These are phyloP conservation scores for Okamejei kenojei DNA, from an alignment of 2,797 vertebrate genomes.

Conservation along the genomic window DNA sequence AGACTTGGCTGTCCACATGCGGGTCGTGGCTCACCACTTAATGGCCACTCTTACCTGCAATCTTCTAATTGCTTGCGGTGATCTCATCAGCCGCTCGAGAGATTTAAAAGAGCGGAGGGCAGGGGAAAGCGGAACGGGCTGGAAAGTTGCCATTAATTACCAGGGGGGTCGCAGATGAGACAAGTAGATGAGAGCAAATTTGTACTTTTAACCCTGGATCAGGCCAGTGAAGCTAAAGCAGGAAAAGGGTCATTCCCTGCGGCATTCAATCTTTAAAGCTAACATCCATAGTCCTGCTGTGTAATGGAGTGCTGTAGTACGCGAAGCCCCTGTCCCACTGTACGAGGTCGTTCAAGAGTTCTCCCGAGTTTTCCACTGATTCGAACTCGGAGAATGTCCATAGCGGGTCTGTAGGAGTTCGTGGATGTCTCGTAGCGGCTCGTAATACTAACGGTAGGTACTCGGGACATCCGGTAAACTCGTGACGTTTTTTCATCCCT, in stretches of 20 bases:
- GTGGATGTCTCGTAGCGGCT: no score
- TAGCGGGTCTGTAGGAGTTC: no score
- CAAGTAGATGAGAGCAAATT: not conserved
- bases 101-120: not conserved
- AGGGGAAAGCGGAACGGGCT: not conserved
- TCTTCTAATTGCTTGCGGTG: not conserved
- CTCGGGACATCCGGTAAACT: no score
- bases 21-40: slow-evolving; percentile 9
- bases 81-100: slow-evolving; percentile 11
- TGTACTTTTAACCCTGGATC: slow-evolving; percentile 14
- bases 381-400: no score
- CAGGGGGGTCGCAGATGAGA: not conserved
- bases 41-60: slow-evolving; percentile 17
- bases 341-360: no score
- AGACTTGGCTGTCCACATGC: not conserved
- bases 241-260: not conserved
- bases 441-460: no score
- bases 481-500: no score
- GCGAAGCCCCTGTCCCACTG: no score
- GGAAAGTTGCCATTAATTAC: not conserved
- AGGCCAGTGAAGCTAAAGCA: not conserved
- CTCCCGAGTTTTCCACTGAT: no score
- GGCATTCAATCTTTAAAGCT: not conserved
- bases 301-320: not conserved
- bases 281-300: not conserved